These are phyloP conservation scores for Merodon equestris DNA, from an alignment of 2,888 invertebrate species.

Conservation along the genomic window DNA sequence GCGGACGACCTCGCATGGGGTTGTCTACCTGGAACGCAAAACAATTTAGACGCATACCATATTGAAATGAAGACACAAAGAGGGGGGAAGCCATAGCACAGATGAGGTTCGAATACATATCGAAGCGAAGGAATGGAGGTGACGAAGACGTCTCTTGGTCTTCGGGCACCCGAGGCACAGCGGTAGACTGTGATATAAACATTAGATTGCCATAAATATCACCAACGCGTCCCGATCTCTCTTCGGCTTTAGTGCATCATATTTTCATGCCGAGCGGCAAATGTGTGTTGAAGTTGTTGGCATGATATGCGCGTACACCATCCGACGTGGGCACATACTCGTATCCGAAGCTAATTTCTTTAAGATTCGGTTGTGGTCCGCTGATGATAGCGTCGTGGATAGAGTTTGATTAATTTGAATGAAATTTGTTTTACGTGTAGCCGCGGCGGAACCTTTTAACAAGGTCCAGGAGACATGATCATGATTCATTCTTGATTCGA, in stretches of 20 bases:
- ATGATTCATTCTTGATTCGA: constrained; percentile 42
- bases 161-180: constrained; percentile 17
- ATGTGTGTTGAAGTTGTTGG: too few relatives aligned
- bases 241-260: too few relatives aligned
- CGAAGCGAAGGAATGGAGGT: too few relatives aligned
- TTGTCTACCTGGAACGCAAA: background rate
- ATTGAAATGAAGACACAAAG: too few relatives aligned
- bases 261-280: too few relatives aligned
- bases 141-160: too few relatives aligned
- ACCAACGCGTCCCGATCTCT: background rate
- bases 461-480: constrained; percentile 26
- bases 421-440: constrained; percentile 50
- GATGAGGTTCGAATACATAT: too few relatives aligned
- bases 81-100: background rate
- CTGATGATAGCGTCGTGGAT: constrained; percentile 48
- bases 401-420: constrained; percentile 68
- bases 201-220: background rate
- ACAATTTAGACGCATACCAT: too few relatives aligned
- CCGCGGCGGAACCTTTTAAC: constrained; percentile 45
- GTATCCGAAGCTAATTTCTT: constrained; percentile 2
- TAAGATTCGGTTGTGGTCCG: constrained; percentile 10
- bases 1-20: too few relatives aligned
- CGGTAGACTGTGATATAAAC: constrained; percentile 9
- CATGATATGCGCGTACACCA: too few relatives aligned
- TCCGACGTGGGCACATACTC: too few relatives aligned